Evolutionary conservation across 2,888 invertebrate genomes (phyloP).

Genomic region (Melanotus villosus): DNA sequence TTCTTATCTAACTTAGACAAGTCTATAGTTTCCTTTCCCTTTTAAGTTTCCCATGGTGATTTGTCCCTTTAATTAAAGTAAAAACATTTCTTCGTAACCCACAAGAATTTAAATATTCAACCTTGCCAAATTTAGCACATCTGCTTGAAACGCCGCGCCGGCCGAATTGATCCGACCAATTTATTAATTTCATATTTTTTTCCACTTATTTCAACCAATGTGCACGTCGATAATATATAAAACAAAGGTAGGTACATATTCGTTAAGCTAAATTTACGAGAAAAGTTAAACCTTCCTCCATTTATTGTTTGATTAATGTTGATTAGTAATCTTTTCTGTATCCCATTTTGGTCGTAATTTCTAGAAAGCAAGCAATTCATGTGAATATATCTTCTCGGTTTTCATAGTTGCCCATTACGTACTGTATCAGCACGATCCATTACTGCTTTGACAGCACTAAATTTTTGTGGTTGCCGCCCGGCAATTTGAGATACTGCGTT

Average conservation of each 20-base stretch:
- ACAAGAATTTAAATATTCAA: no score
- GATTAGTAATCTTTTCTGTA: constrained; percentile 8
- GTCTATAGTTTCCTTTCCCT: no score
- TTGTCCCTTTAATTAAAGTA: no score
- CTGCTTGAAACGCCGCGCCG: no score
- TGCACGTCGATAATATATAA: neutral
- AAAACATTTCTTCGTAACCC: no score
- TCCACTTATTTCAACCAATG: neutral
- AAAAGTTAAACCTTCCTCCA: constrained; percentile 1
- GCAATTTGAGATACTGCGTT: constrained; percentile 3
- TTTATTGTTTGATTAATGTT: constrained; percentile 18
- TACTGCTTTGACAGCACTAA: constrained; percentile 7
- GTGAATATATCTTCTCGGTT: constrained; percentile 1
- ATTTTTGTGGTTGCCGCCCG: neutral
- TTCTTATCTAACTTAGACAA: no score
- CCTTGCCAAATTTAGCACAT: no score
- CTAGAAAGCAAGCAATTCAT: neutral
- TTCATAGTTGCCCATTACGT: neutral
- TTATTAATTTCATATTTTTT: neutral
- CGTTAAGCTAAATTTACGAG: constrained; percentile 14
- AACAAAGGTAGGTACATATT: neutral
- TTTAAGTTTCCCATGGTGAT: no score
- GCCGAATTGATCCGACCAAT: no score
- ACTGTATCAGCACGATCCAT: neutral
- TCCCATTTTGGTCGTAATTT: neutral